A percentile compares a stretch with the other conserved stretches of the same genome.
phyloP scores from a whole-genome alignment of 2,888 invertebrate species.

The Platycheirus rosarum region DNA sequence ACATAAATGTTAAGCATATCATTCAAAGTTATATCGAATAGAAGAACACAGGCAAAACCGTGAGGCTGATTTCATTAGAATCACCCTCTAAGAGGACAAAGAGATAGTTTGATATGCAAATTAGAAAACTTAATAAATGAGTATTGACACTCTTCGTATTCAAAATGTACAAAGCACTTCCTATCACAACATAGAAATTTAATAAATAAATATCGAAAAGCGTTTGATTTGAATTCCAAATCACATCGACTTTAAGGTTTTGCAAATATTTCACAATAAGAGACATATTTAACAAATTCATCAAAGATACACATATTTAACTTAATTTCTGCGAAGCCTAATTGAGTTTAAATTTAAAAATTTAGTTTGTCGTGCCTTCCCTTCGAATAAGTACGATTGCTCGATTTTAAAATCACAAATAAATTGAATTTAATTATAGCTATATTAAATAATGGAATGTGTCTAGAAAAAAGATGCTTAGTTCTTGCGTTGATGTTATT shows the following conservation, averaged over 20 bases:
- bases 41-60: no score
- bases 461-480: conserved; percentile 26
- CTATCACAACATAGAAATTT: not conserved
- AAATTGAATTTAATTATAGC: conserved; percentile 20
- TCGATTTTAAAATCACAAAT: conserved; percentile 47
- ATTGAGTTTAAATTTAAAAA: conserved; percentile 16
- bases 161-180: no score
- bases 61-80: no score
- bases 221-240: conserved; percentile 12
- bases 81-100: no score
- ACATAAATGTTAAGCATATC: no score
- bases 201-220: no score
- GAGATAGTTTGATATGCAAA: no score
- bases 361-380: conserved; percentile 9
- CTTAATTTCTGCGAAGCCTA: conserved; percentile 16
- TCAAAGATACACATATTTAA: conserved; percentile 19
- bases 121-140: no score
- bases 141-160: no score
- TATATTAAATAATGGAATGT: conserved; percentile 42
- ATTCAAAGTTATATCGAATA: no score
- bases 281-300: no score
- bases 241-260: conserved; percentile 33
- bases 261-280: no score
- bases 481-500: conserved; percentile 27
- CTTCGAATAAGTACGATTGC: conserved; percentile 62